Percentiles rank a stretch among this genome's conserved stretches.
Conservation (phyloP, 2,888 invertebrate species). For the Gasteruption jaculator region DNA sequence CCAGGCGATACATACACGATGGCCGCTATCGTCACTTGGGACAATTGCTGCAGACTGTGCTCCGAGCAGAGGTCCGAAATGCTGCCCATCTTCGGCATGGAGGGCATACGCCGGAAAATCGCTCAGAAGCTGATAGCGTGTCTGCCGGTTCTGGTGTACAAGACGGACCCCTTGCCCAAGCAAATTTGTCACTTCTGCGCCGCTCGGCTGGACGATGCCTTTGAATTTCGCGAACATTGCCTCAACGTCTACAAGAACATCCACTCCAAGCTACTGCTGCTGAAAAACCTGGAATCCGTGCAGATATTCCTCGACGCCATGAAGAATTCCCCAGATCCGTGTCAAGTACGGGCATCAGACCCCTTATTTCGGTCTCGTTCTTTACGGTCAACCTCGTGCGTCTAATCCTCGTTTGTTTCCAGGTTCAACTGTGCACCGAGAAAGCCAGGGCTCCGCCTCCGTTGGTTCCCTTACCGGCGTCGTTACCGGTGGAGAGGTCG, state of each 20-base stretch:
- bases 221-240: conserved; percentile 40
- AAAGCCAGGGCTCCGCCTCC: conserved; percentile 42
- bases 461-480: conserved; percentile 36
- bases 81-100: conserved; percentile 40
- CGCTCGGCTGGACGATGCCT: conserved; percentile 39
- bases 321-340: conserved; percentile 42
- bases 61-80: conserved; percentile 39
- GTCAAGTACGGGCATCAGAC: conserved; percentile 31
- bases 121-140: conserved; percentile 40
- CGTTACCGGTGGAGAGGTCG: conserved; percentile 28
- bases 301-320: conserved; percentile 41
- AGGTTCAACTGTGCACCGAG: conserved; percentile 41
- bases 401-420: conserved; percentile 1
- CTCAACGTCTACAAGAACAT: conserved; percentile 38
- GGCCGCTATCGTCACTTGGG: conserved; percentile 30
- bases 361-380: too few species aligned
- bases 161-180: conserved; percentile 43
- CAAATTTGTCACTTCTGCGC: conserved; percentile 45
- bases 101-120: conserved; percentile 37
- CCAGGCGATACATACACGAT: too few species aligned
- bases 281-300: conserved; percentile 31
- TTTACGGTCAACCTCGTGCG: too few species aligned
- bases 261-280: conserved; percentile 31
- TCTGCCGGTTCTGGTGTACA: conserved; percentile 40
- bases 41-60: conserved; percentile 39